Evolutionary conservation across 2,888 invertebrate species (phyloP).

Genomic region (Tuberolachnus salignus): DNA sequence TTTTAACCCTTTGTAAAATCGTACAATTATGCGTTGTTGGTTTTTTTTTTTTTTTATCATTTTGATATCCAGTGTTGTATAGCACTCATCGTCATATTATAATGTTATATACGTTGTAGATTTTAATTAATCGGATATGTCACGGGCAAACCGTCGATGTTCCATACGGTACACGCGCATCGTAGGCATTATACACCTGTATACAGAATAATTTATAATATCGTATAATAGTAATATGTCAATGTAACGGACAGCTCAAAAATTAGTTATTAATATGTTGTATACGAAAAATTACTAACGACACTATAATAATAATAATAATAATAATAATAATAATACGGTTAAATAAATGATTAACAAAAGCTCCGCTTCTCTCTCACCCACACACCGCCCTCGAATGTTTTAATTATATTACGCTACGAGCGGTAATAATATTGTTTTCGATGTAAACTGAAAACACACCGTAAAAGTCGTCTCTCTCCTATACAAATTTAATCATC

Average conservation of each 20-base stretch:
- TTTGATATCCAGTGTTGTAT: slow-evolving; percentile 9
- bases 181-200: background rate
- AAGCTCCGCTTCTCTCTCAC: too few relatives aligned
- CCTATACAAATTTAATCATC: slow-evolving; percentile 4
- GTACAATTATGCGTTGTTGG: background rate
- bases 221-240: slow-evolving; percentile 29
- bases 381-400: slow-evolving; percentile 1
- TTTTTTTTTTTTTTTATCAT: too few relatives aligned
- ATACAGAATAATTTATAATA: background rate
- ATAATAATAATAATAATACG: background rate
- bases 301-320: too few relatives aligned
- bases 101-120: slow-evolving; percentile 13
- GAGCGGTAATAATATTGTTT: slow-evolving; percentile 26
- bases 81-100: background rate
- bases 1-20: slow-evolving; percentile 20
- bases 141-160: slow-evolving; percentile 22
- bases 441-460: slow-evolving; percentile 22
- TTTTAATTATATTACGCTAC: slow-evolving; percentile 15
- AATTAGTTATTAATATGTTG: slow-evolving; percentile 37
- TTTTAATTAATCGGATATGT: slow-evolving; percentile 48
- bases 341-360: slow-evolving; percentile 42
- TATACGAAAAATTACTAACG: slow-evolving; percentile 13
- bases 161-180: background rate
- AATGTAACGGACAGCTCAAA: slow-evolving; percentile 44
- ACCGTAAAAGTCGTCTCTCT: slow-evolving; percentile 12